Base-by-base conservation (phyloP, 2,888 invertebrate genomes). In the Temnothorax unifasciatus region DNA sequence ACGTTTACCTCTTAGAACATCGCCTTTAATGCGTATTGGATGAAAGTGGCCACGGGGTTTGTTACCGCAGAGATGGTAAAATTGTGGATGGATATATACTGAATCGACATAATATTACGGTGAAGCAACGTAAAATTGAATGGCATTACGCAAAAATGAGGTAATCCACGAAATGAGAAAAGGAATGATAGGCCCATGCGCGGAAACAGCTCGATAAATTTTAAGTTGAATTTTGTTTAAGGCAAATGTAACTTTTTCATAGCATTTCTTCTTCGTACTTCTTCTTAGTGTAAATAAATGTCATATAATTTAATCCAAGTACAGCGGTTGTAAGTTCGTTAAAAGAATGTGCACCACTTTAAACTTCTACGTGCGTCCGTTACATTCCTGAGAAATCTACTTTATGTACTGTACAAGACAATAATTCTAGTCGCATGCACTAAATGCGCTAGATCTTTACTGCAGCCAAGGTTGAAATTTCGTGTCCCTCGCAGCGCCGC, bases 11-110 rank as follows among this genome's bases (percentile, higher is more conserved):
- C 4, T 75, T 64, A 66, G 44, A 21, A 75, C 34, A 75, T 75
- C 75, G 66, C 34, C 75, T 75, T 75, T 74, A 75, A 75, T 21
- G 29, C 75, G 66, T n/a, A 75, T 64, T n/a, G 66, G 21, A 47
- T 29, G 44, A 63, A 44, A 75, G 29, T 64, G 9, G 21, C 9
- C 18, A 8, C 3, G 29, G 5, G 15, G n/a, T n/a, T 64, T 64
- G 15, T 1, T 75, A 47, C 9, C 63, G n/a, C 44, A 34, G 29
- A 34, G 69, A 69, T 52, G 34, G 13, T 54, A 47, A 29, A 68
- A 71, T 38, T 54, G 25, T 15, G 15, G 25, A 21, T 38, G 21
- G 6, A 38, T 73, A 73, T 34, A 61, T 29, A 21, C 15, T 18
- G 5, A 21, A 34, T 74, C 13, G n/a, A 41, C 29, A 34, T 34